Base-by-base conservation (phyloP, 2,888 invertebrate genomes). In the Ectemnius cavifrons region DNA sequence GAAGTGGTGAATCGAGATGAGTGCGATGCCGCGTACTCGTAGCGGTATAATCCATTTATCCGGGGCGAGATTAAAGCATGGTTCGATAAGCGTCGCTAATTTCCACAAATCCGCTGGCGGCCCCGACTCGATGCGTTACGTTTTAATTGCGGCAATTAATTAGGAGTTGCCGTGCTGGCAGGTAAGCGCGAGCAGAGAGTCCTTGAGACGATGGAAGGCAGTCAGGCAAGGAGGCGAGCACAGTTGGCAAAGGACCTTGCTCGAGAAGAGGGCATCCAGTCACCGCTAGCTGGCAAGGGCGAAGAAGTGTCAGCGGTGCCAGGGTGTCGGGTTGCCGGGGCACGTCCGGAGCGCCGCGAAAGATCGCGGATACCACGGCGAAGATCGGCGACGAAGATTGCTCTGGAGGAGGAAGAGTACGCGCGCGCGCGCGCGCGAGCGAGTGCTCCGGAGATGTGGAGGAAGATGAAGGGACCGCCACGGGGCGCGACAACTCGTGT, bases 401-500 rank as follows among this genome's bases (percentile, higher is more conserved):
- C 46, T 23, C 13, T 16, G 46, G 45, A 64, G 49, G 37, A 37
- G 52, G 20, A 16, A 16, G 8, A 11, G 46, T 56, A 46, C 20
- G 13, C 14, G 49, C 3, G 63, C n/a, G 3, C 4, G 11, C 11
- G 28, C 63, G 23, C 8, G 71, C 28, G 46, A 56, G n/a, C 46
- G 46, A 56, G n/a, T 28, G n/a, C 14, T 6, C 11, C 18, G 16
- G 47, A 63, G 72, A 69, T 37, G 59, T 46, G 66, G 68, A 62
- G 77, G 67, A 61, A 80, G 78, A 80, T 63, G 78, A 75, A 81
- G 71, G 76, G 78, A 64, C 64, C 69, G 73, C 67, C 68, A 74
- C 68, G 77, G 83, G 83, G 84, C 79, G 86, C 82, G 83, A 85
- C 85, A 83, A 84, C 83, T 84, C 79, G 84, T 86, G 87, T 86